Percentiles rank a stretch among this genome's conserved stretches.
These are phyloP conservation scores for Lasioglossum albipes DNA, from an alignment of 1,140 invertebrate species.

Conservation along the genomic window DNA sequence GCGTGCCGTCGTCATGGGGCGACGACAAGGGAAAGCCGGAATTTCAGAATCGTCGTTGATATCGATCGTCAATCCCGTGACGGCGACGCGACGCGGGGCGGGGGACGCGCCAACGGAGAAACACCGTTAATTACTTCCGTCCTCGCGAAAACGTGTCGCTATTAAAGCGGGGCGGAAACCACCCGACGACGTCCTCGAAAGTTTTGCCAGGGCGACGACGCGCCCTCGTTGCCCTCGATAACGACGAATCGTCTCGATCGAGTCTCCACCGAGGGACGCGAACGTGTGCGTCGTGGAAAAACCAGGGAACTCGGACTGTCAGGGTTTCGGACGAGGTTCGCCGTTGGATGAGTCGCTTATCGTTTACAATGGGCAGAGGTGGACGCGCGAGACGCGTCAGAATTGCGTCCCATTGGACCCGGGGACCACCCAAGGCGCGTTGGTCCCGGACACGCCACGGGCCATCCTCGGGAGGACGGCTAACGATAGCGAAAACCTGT, in stretches of 20 bases:
- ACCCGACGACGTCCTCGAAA: slow-evolving; percentile 13
- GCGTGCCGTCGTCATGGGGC: slow-evolving; percentile 33
- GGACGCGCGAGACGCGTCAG: slow-evolving; percentile 63
- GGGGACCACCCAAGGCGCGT: slow-evolving; percentile 71
- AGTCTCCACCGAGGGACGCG: background rate
- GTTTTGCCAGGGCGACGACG: slow-evolving; percentile 9
- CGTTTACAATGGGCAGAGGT: slow-evolving; percentile 57
- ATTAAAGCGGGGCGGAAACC: slow-evolving; percentile 30
- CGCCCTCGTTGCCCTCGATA: background rate
- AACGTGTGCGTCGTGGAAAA: no score
- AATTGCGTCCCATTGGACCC: slow-evolving; percentile 60
- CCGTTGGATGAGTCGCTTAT: slow-evolving; percentile 53
- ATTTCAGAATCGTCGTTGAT: slow-evolving; percentile 40
- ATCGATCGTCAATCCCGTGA: slow-evolving; percentile 53
- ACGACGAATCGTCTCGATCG: slow-evolving; percentile 17
- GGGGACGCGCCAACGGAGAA: slow-evolving; percentile 27
- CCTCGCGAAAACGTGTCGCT: slow-evolving; percentile 46
- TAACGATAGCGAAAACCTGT: slow-evolving; percentile 69
- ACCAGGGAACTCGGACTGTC: background rate
- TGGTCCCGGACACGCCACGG: background rate
- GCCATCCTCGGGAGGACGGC: slow-evolving; percentile 33
- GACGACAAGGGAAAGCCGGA: slow-evolving; percentile 21
- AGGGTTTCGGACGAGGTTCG: background rate
- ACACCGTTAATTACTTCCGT: slow-evolving; percentile 55
- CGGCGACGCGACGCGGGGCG: background rate